phyloP scores from a whole-genome alignment of 1,140 invertebrate genomes.

The Drosophila seguyi region DNA sequence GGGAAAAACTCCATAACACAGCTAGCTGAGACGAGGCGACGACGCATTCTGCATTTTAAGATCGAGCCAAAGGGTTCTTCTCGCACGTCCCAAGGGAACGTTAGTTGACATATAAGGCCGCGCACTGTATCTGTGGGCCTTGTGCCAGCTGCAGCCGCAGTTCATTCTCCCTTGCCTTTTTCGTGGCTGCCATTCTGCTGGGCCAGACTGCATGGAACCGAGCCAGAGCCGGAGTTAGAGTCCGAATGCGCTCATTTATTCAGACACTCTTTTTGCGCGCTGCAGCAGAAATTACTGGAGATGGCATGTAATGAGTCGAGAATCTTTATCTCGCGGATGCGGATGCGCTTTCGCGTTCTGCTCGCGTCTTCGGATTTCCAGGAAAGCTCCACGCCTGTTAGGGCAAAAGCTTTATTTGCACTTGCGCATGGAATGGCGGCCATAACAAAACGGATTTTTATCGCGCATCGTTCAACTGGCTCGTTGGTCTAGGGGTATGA shows the following conservation, averaged over 20 bases:
- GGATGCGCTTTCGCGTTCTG: slow-evolving; percentile 16
- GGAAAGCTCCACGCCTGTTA: slow-evolving; percentile 10
- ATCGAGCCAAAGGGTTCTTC: slow-evolving; percentile 37
- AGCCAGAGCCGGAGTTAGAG: background rate
- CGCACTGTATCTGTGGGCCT: slow-evolving; percentile 5
- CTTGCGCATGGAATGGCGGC: slow-evolving; percentile 20
- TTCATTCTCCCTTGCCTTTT: slow-evolving; percentile 21
- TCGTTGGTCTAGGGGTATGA: slow-evolving; percentile 88
- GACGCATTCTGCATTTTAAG: slow-evolving; percentile 57
- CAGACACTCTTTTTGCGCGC: slow-evolving; percentile 21
- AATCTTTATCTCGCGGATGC: slow-evolving; percentile 18
- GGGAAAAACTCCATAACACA: slow-evolving; percentile 49
- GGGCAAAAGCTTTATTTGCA: slow-evolving; percentile 38
- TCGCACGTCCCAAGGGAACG: slow-evolving; percentile 51
- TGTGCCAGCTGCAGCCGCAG: slow-evolving; percentile 10
- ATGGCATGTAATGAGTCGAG: slow-evolving; percentile 43
- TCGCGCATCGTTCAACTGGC: background rate
- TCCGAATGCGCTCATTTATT: slow-evolving; percentile 29
- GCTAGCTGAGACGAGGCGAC: slow-evolving; percentile 12
- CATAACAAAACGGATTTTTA: slow-evolving; percentile 23
- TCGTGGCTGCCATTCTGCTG: slow-evolving; percentile 17
- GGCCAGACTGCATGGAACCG: slow-evolving; percentile 55
- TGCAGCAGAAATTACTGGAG: slow-evolving; percentile 31
- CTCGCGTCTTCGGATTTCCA: slow-evolving; percentile 19
- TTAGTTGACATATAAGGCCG: slow-evolving; percentile 51